Evolutionary conservation across 37 sponge, comb jelly and placozoan genomes (phyloP).

Genomic region (Amphimedon queenslandica): DNA sequence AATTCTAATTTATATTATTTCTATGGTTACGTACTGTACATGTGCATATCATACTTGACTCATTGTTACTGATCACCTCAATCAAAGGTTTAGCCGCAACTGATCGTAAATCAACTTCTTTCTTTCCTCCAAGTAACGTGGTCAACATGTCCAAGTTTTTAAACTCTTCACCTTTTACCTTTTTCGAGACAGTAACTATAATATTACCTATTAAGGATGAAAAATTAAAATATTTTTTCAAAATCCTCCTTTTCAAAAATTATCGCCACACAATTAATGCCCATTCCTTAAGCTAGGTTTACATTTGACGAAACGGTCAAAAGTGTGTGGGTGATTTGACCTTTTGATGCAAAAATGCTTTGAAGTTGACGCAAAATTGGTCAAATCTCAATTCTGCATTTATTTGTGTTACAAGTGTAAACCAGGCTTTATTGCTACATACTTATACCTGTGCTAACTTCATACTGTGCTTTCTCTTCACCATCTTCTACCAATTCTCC

Average conservation of each 20-base stretch:
- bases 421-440: too few relatives aligned
- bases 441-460: slow-evolving; percentile 72
- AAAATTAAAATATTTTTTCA: too few relatives aligned
- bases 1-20: background rate
- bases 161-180: slow-evolving; percentile 69
- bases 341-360: too few relatives aligned
- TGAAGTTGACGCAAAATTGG: too few relatives aligned
- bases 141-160: slow-evolving; percentile 89
- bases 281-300: too few relatives aligned
- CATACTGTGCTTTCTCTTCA: slow-evolving; percentile 77
- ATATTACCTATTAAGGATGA: slow-evolving; percentile 51
- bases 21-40: background rate
- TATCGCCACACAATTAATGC: too few relatives aligned
- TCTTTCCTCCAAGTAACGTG: slow-evolving; percentile 42
- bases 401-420: too few relatives aligned
- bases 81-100: slow-evolving; percentile 13
- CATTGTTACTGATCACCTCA: slow-evolving; percentile 39
- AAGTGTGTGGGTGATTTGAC: too few relatives aligned
- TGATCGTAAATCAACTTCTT: too few relatives aligned
- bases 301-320: too few relatives aligned
- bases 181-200: slow-evolving; percentile 70
- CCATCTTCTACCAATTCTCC: slow-evolving; percentile 82
- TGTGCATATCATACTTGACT: background rate
- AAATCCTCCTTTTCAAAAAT: too few relatives aligned
- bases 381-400: too few relatives aligned